A percentile compares a stretch with the other conserved stretches of the same genome.
These are phyloP conservation scores for Glaucidium brasilianum DNA, from an alignment of 2,113 vertebrate genomes.

Conservation along the genomic window DNA sequence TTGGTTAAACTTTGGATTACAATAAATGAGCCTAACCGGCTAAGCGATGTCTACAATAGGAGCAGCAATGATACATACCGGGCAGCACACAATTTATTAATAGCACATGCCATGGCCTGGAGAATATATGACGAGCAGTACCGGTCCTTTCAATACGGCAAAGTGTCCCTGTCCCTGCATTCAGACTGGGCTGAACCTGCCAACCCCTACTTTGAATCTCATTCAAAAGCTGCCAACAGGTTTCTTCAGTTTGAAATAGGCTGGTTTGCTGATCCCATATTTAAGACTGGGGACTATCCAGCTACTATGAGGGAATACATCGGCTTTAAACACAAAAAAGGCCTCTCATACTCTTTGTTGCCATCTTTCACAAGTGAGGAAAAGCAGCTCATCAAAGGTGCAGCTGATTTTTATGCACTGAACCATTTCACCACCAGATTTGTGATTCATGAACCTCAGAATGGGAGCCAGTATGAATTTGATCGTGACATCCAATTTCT, in stretches of 20 bases:
- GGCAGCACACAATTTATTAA: constrained; percentile 84
- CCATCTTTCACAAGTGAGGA: constrained; percentile 80
- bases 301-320: constrained; percentile 78
- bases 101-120: constrained; percentile 89
- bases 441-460: constrained; percentile 71
- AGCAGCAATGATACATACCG: constrained; percentile 73
- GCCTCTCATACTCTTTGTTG: constrained; percentile 67
- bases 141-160: constrained; percentile 68
- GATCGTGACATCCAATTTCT: constrained; percentile 79
- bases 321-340: constrained; percentile 54
- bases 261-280: constrained; percentile 88
- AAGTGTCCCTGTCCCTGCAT: constrained; percentile 87
- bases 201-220: constrained; percentile 83
- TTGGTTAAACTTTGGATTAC: constrained; percentile 92
- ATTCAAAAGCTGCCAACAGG: constrained; percentile 77
- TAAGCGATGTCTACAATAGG: constrained; percentile 77
- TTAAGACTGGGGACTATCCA: constrained; percentile 83
- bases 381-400: constrained; percentile 76
- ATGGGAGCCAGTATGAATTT: constrained; percentile 59
- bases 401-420: constrained; percentile 87
- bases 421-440: constrained; percentile 95
- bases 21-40: constrained; percentile 91
- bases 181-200: constrained; percentile 93
- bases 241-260: constrained; percentile 91
- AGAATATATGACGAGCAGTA: constrained; percentile 77